Evolutionary conservation across 2,113 vertebrate species (phyloP).

Genomic region (Malurus elegans): DNA sequence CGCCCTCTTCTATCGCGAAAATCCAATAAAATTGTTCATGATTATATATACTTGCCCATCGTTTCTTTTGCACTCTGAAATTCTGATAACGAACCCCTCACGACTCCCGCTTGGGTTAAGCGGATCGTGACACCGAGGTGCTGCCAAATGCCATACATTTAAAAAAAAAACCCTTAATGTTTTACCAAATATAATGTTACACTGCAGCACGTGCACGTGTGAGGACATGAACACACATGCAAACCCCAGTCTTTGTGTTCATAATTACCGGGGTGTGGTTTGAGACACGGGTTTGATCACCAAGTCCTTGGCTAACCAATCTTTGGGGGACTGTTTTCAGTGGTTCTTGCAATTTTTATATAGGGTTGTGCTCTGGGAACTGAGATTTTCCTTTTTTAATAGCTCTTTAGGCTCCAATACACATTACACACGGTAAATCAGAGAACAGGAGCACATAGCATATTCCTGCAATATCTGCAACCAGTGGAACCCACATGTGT

Average conservation of each 20-base stretch:
- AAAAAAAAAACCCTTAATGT: background rate
- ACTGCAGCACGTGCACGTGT: fast-evolving
- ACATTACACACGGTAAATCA: background rate
- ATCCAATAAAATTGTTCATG: too few relatives aligned
- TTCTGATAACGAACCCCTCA: too few relatives aligned
- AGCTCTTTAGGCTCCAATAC: background rate
- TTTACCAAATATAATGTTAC: fast-evolving
- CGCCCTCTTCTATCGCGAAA: too few relatives aligned
- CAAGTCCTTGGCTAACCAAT: background rate
- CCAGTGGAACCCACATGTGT: background rate
- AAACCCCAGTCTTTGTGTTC: background rate
- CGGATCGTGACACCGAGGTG: too few relatives aligned
- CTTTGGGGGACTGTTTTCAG: background rate
- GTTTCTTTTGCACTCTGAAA: too few relatives aligned
- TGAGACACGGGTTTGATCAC: background rate
- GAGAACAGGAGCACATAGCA: background rate
- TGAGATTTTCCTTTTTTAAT: background rate
- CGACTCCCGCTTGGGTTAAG: too few relatives aligned
- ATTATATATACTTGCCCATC: too few relatives aligned
- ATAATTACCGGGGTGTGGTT: background rate
- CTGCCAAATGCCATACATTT: too few relatives aligned
- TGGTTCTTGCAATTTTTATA: background rate
- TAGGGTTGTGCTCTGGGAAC: background rate
- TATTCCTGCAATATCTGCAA: background rate
- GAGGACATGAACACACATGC: fast-evolving